phyloP scores from a whole-genome alignment of 2,888 invertebrate genomes.

The Pilophorus perplexus region DNA sequence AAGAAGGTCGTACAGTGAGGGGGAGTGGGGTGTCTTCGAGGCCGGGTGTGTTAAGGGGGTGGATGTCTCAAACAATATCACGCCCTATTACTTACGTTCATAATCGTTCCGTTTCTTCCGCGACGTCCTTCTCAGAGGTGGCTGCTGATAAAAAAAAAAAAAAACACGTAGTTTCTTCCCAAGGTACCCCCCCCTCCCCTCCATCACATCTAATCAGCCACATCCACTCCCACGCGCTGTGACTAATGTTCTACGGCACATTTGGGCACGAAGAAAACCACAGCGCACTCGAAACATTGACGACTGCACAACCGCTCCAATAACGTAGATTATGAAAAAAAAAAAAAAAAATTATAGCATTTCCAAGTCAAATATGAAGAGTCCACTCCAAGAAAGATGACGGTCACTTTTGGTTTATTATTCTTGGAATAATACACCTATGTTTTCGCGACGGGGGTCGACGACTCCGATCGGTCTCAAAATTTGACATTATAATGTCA shows the following conservation, averaged over 20 bases:
- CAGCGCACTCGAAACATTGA: background rate
- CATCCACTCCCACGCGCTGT: too few relatives aligned
- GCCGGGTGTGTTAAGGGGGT: background rate
- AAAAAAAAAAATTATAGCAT: too few relatives aligned
- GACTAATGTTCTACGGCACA: conserved; percentile 5
- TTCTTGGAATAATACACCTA: too few relatives aligned
- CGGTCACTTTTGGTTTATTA: too few relatives aligned
- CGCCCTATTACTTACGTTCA: conserved; percentile 25
- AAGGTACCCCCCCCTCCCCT: background rate
- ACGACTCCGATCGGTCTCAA: too few relatives aligned
- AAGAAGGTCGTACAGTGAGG: too few relatives aligned
- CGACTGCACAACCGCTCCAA: background rate
- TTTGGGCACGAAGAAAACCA: conserved; percentile 5
- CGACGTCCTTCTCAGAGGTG: background rate
- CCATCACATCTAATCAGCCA: too few relatives aligned
- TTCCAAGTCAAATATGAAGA: too few relatives aligned
- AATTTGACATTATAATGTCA: too few relatives aligned
- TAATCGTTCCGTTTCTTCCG: conserved; percentile 6
- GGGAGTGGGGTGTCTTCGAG: background rate
- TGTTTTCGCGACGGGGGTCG: too few relatives aligned
- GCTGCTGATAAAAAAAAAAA: background rate
- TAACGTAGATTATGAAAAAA: too few relatives aligned
- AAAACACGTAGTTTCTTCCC: conserved; percentile 1
- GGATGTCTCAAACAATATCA: conserved; percentile 21
- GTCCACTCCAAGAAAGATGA: too few relatives aligned